Evolutionary conservation across 1,140 invertebrate species (phyloP).

Genomic region (Periplaneta americana): DNA sequence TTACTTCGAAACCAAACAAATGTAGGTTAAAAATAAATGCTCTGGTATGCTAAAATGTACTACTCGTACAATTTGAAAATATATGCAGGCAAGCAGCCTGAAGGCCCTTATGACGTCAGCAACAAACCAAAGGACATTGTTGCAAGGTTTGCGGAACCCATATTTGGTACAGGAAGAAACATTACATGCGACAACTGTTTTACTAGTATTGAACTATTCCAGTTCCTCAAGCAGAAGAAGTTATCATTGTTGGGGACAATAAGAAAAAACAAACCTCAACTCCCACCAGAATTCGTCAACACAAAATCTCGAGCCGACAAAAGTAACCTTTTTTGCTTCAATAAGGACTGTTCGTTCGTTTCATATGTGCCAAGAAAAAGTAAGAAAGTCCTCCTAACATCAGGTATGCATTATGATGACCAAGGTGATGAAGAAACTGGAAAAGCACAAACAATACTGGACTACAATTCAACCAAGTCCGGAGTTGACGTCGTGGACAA

Average conservation of each 20-base stretch:
- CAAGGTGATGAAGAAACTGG: constrained; percentile 27
- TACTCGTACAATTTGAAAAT: constrained; percentile 44
- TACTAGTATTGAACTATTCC: constrained; percentile 27
- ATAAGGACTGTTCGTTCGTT: constrained; percentile 26
- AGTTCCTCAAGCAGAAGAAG: constrained; percentile 20
- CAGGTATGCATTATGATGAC: constrained; percentile 27
- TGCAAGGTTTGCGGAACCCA: constrained; percentile 36
- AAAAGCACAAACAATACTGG: constrained; percentile 27
- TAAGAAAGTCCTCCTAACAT: constrained; percentile 31
- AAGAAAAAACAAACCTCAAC: constrained; percentile 31
- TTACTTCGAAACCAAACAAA: constrained; percentile 37
- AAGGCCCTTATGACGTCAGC: constrained; percentile 26
- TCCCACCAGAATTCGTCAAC: constrained; percentile 30
- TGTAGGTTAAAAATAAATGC: constrained; percentile 39
- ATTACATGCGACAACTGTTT: constrained; percentile 29
- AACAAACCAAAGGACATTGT: constrained; percentile 34
- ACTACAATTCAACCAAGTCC: constrained; percentile 37
- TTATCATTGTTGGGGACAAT: constrained; percentile 30
- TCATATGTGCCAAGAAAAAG: constrained; percentile 31
- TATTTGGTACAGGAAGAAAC: constrained; percentile 34
- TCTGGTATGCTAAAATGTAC: constrained; percentile 38
- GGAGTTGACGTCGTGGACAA: constrained; percentile 36
- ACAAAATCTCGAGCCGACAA: constrained; percentile 15
- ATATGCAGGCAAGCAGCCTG: constrained; percentile 37
- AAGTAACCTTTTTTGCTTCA: constrained; percentile 30